Evolutionary conservation across 2,888 invertebrate genomes (phyloP), one percentile per base, ranked within the genome.

Genomic region (Sarcophaga subvicina): DNA sequence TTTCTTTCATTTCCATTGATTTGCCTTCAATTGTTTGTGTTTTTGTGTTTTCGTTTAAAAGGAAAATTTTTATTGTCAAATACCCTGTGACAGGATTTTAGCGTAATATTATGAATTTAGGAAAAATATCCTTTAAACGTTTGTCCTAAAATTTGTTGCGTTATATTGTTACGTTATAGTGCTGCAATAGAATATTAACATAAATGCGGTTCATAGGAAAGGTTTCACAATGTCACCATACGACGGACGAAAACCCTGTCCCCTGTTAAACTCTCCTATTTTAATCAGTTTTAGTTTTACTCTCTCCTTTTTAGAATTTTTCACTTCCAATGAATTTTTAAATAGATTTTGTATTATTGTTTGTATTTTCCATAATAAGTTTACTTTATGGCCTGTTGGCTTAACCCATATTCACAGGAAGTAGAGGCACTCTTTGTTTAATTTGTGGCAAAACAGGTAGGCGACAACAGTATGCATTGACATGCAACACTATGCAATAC

Each of bases 131-230:
- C 45, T 59, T 67, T 66, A 45, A 17, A n/a, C 47, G 49, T 83
- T 82, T 81, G 3, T 47, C 66, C 17, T 11, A 45, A 37, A 25
- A 62, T 10, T 62, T 54, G 54, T 54, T 54, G 5, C 49, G 4
- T 49, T 49, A 49, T 59, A 80, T 64, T 76, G 77, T 86, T 77
- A 20, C 76, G 79, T 72, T 86, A 82, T 14, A 64, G 76, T 79
- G n/a, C 47, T 75, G 79, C 45, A 80, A 84, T 37, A 49, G 4
- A 4, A 49, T 79, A 76, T 70, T 81, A 59, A 67, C 79, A 71
- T 60, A 79, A 81, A 87, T 82, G 67, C 11, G 71, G 62, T 87
- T 83, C 86, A 75, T 37, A 22, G 66, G 84, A 84, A 83, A 83
- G 59, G 75, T 75, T 78, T 75, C 25, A 69, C 69, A 60, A 67